Conservation (phyloP, 2,888 invertebrate species). For the Macrophya annulata region DNA sequence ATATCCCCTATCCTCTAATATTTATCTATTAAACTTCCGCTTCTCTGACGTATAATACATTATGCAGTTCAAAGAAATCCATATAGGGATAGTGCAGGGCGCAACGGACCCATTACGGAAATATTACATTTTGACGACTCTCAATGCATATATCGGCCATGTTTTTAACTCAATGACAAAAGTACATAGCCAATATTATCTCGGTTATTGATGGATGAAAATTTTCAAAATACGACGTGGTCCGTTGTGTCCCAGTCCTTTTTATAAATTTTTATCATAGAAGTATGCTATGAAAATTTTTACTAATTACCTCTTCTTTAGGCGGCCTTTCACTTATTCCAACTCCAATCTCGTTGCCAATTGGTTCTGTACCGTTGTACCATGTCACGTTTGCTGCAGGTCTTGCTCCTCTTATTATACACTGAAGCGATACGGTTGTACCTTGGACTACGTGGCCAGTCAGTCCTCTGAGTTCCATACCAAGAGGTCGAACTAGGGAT, state of each 20-base stretch:
- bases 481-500: conserved; percentile 89
- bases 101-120: too few relatives aligned
- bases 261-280: too few relatives aligned
- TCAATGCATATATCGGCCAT: too few relatives aligned
- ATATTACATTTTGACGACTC: too few relatives aligned
- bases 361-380: conserved; percentile 87
- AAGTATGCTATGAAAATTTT: background rate
- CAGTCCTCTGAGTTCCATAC: conserved; percentile 88
- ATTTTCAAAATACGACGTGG: background rate
- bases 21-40: background rate
- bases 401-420: conserved; percentile 89
- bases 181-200: background rate
- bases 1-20: conserved; percentile 13
- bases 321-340: conserved; percentile 74
- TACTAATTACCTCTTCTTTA: conserved; percentile 72
- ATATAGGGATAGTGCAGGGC: too few relatives aligned
- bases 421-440: conserved; percentile 89
- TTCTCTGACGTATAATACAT: background rate
- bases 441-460: conserved; percentile 91
- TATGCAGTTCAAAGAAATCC: background rate
- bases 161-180: too few relatives aligned
- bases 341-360: conserved; percentile 72
- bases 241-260: too few relatives aligned
- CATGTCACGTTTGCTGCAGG: conserved; percentile 93
- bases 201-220: background rate